A percentile compares a stretch with the other conserved stretches of the same genome.
Evolutionary conservation across 2,113 vertebrate genomes (phyloP).

Genomic region (Salvelinus namaycush): DNA sequence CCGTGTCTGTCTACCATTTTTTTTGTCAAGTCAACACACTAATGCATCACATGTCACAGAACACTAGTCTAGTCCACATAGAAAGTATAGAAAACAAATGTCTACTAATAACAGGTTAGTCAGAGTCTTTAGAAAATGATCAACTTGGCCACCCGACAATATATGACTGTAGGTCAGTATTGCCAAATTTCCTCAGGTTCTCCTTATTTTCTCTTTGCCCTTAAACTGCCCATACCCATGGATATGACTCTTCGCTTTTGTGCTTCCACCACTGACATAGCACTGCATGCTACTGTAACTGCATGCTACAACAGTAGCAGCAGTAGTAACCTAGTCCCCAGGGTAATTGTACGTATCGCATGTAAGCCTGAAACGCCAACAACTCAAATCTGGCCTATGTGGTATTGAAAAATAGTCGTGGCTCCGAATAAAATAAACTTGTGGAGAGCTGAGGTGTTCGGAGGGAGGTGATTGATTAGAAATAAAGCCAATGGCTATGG

Average conservation of each 20-base stretch:
- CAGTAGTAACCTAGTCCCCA: no score
- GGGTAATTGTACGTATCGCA: no score
- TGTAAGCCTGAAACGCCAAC: no score
- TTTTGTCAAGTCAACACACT: conserved; percentile 53
- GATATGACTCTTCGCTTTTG: background rate
- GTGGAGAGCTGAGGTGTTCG: no score
- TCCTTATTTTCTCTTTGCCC: background rate
- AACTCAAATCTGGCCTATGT: no score
- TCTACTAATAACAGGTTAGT: background rate
- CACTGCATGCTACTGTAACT: no score
- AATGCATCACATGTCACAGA: conserved; percentile 45
- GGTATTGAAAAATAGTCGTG: no score
- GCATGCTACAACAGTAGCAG: no score
- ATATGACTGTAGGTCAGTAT: background rate
- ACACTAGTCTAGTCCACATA: background rate
- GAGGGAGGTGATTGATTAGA: no score
- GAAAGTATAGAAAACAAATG: no score
- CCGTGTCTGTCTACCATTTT: conserved; percentile 57
- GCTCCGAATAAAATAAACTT: no score
- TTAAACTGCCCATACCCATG: background rate
- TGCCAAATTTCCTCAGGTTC: background rate
- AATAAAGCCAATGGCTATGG: no score
- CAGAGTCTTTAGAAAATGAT: background rate
- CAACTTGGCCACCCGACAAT: background rate
- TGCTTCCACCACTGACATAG: background rate